Base-by-base conservation (phyloP, 1,140 invertebrate species). In the Philotrypesis tridentata region DNA sequence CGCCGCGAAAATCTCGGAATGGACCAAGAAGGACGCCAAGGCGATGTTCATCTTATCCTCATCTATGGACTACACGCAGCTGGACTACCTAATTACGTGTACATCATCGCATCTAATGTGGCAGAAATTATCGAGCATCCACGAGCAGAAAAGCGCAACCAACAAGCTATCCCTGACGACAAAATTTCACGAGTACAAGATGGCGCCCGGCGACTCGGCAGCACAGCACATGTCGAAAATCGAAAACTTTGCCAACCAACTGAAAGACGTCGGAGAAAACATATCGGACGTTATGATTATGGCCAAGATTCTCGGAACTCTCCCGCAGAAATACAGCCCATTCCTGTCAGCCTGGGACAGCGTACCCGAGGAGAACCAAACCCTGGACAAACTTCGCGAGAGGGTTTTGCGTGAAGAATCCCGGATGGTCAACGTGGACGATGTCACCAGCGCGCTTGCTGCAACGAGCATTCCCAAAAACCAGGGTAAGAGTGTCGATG, bases 211-310 rank as follows among this genome's bases (percentile, higher is more conserved):
- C 8, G 80, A 84, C 21, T 79, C 76, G n/a, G 63, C 73, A 31
- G 37, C 48, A 11, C 80, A 84, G 72, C 76, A 84, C n/a, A 83
- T 86, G 48, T 74, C 82, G 3, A 85, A 84, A 43, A 25, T 83
- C 0, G 82, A 83, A 72, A 80, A 83, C 17, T 33, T 82, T 12
- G 81, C 67, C 1, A 73, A 43, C 25, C 67, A 78, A 25, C 65
- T 88, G 9, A 86, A 84, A 65, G 83, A 82, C 61, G 63, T 82
- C 60, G 74, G 67, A 4, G 29, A 71, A 17, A 25, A 1, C 9
- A 33, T 83, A n/a, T 76, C 78, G 2, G 73, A 80, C 33, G 55
- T 72, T 3, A 71, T 76, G 72, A 61, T 83, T 14, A 83, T 83
- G 78, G 82, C 82, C 11, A 83, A 83, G 21, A 80, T 83, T 12